phyloP scores from a whole-genome alignment of 2,797 vertebrate species.

The Picus viridis region DNA sequence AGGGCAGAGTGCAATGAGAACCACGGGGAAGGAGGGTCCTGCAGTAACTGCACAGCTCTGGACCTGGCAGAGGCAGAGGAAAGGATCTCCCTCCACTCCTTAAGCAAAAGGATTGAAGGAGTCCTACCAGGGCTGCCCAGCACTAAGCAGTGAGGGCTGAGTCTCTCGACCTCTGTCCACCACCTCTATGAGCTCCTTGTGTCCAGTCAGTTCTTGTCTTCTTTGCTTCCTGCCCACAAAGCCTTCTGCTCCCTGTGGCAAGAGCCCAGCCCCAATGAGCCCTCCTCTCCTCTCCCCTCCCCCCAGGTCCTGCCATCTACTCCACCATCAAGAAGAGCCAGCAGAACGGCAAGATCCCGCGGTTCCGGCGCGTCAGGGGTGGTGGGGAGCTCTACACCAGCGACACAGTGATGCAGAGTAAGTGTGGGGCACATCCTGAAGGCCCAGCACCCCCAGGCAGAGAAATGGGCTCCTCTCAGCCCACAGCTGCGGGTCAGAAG shows the following conservation, averaged over 20 bases:
- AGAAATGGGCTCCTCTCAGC: background rate
- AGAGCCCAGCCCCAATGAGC: fast-evolving
- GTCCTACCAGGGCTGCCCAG: background rate
- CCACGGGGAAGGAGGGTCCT: background rate
- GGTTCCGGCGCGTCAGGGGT: conserved; percentile 76
- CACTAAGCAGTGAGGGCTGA: background rate
- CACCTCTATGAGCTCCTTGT: fast-evolving
- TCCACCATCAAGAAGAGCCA: conserved; percentile 80
- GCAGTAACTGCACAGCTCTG: background rate
- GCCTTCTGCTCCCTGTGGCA: background rate
- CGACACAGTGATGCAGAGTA: conserved; percentile 78
- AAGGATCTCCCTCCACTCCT: background rate
- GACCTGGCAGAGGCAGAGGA: background rate
- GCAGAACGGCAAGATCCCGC: conserved; percentile 76
- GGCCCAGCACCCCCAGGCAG: background rate
- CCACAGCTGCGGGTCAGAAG: background rate
- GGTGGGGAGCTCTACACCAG: conserved; percentile 76
- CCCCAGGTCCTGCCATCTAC: conserved; percentile 67
- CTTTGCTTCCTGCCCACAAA: background rate
- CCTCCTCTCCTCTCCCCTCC: background rate
- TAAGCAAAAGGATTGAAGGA: background rate
- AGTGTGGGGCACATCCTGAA: background rate
- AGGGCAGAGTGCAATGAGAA: background rate
- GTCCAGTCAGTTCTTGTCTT: background rate
- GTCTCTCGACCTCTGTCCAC: background rate